phyloP scores from a whole-genome alignment of 2,797 vertebrate genomes.

The Australoheros facetus region DNA sequence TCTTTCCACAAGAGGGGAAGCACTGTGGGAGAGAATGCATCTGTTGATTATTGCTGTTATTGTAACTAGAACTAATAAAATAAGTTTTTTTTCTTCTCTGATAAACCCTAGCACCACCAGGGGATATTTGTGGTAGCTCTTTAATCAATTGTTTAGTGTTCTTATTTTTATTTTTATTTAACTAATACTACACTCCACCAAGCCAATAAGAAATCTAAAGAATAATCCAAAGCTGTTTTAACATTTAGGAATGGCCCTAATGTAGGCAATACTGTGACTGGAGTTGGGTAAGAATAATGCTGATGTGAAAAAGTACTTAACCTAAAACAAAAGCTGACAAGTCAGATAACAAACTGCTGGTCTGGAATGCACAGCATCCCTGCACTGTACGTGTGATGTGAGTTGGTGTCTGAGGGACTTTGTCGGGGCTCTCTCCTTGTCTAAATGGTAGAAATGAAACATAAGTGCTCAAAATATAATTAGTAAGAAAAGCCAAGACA shows the following conservation, averaged over 20 bases:
- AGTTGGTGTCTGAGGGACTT: background rate
- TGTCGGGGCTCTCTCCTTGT: conserved; percentile 26
- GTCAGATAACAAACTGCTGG: background rate
- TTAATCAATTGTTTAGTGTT: background rate
- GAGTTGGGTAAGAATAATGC: background rate
- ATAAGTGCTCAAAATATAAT: conserved; percentile 73
- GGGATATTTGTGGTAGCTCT: background rate
- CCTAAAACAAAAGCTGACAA: background rate
- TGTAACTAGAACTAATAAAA: background rate
- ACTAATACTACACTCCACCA: background rate
- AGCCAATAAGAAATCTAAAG: background rate
- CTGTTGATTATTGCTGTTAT: background rate
- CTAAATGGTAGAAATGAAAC: conserved; percentile 50
- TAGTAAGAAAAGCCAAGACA: conserved; percentile 76
- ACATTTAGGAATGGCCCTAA: background rate
- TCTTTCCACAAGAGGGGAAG: background rate
- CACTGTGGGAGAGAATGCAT: background rate
- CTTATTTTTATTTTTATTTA: background rate
- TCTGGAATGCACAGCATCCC: background rate
- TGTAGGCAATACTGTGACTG: background rate
- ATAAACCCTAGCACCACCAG: background rate
- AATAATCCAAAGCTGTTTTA: background rate
- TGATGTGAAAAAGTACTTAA: background rate
- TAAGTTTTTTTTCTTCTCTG: background rate
- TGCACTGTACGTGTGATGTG: background rate